Conservation (phyloP, 2,888 invertebrate species). For the Thyatira batis region DNA sequence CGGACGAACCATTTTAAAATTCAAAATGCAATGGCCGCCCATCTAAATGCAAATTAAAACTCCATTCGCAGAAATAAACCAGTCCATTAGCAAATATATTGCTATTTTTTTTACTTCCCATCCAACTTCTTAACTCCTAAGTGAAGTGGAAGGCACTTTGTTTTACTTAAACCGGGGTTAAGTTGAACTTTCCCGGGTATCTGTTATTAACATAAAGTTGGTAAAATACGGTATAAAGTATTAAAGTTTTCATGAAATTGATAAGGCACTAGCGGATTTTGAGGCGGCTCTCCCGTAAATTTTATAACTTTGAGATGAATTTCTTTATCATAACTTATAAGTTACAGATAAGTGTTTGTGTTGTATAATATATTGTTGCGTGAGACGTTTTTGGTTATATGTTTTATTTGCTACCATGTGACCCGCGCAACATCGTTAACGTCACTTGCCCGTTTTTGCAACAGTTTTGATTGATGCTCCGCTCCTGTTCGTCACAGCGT, state of each 20-base stretch:
- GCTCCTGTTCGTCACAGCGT: too few species aligned
- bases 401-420: too few species aligned
- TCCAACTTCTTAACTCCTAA: slow-evolving; percentile 50
- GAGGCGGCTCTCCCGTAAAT: slow-evolving; percentile 57
- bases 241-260: slow-evolving; percentile 69
- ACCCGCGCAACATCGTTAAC: too few species aligned
- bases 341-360: too few species aligned
- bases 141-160: slow-evolving; percentile 61
- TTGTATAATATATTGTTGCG: too few species aligned
- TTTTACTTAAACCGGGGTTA: slow-evolving; percentile 71
- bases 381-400: not conserved
- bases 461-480: too few species aligned
- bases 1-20: slow-evolving; percentile 2
- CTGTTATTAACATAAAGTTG: slow-evolving; percentile 75
- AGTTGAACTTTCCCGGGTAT: slow-evolving; percentile 59
- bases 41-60: slow-evolving; percentile 14
- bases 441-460: too few species aligned
- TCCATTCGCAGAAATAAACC: slow-evolving; percentile 25
- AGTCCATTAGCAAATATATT: slow-evolving; percentile 50
- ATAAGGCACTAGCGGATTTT: slow-evolving; percentile 66
- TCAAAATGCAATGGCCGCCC: slow-evolving; percentile 7
- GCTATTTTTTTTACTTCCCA: slow-evolving; percentile 45
- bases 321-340: slow-evolving; percentile 43
- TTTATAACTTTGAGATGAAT: slow-evolving; percentile 50
- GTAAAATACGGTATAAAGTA: slow-evolving; percentile 59